Evolutionary conservation across 2,888 invertebrate species (phyloP).

Genomic region (Ecliptopera silaceata): DNA sequence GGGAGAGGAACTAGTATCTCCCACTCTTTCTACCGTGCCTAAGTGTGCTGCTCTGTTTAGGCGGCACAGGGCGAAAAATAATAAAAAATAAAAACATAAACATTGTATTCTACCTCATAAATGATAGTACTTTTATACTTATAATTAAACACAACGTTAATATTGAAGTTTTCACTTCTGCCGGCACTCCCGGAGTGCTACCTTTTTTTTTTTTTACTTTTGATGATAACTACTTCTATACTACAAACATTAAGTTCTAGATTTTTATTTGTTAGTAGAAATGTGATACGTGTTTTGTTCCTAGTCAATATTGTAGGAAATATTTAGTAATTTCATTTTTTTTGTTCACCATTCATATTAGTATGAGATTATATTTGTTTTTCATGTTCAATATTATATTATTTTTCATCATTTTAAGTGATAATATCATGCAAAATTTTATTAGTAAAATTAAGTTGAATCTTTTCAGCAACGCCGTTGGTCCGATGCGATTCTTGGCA

Average conservation of each 20-base stretch:
- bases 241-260: background rate
- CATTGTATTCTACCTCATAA: too few species aligned
- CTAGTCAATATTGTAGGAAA: slow-evolving; percentile 2
- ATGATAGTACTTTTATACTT: too few species aligned
- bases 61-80: too few species aligned
- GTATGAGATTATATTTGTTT: background rate
- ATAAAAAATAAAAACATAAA: too few species aligned
- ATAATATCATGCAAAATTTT: slow-evolving; percentile 15
- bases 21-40: too few species aligned
- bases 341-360: background rate
- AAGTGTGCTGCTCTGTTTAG: too few species aligned
- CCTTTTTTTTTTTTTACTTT: too few species aligned
- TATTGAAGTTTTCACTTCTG: too few species aligned
- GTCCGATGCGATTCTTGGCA: slow-evolving; percentile 83
- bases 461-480: slow-evolving; percentile 77
- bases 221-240: too few species aligned
- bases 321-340: background rate
- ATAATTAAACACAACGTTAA: too few species aligned
- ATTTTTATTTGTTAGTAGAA: slow-evolving; percentile 2
- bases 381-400: background rate
- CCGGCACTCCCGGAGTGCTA: too few species aligned
- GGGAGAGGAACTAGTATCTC: too few species aligned
- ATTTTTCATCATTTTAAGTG: background rate
- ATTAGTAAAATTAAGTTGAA: slow-evolving; percentile 27
- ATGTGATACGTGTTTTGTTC: background rate